A percentile compares a stretch with the other conserved stretches of the same genome.
phyloP scores from a whole-genome alignment of 2,113 vertebrate genomes.

The Amblyornis subalaris region DNA sequence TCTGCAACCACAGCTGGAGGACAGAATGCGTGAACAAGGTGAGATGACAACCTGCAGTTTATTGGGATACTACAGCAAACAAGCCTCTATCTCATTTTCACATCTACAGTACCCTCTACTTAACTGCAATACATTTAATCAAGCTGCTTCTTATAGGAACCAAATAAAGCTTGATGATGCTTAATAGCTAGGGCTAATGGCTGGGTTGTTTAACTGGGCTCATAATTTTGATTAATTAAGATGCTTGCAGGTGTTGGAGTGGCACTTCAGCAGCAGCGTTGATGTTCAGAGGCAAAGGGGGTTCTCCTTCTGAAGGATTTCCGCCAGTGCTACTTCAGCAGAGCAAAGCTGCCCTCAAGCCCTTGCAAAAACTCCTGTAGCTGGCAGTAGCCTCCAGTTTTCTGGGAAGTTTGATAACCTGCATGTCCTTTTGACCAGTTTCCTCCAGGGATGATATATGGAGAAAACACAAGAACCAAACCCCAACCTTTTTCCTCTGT shows the following conservation, averaged over 20 bases:
- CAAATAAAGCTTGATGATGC: conserved; percentile 55
- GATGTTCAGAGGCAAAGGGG: conserved; percentile 19
- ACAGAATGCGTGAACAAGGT: background rate
- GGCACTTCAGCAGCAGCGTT: background rate
- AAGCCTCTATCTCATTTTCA: background rate
- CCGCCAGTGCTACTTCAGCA: background rate
- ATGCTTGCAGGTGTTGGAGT: conserved; percentile 50
- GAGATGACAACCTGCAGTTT: background rate
- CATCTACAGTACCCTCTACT: background rate
- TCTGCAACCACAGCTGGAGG: background rate
- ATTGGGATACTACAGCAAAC: background rate
- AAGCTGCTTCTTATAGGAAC: conserved; percentile 49
- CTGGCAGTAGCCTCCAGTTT: background rate
- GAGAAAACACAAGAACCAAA: background rate
- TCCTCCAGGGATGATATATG: background rate
- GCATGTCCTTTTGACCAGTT: background rate
- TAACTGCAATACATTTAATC: conserved; percentile 44
- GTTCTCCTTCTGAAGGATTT: background rate
- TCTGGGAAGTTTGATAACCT: background rate
- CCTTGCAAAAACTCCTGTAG: background rate
- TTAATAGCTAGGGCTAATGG: conserved; percentile 40
- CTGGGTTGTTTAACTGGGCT: conserved; percentile 50
- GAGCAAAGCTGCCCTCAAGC: background rate
- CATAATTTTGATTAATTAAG: conserved; percentile 59
- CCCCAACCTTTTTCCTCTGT: background rate